phyloP scores from a whole-genome alignment of 2,888 invertebrate genomes.

The Leistus spinibarbis region DNA sequence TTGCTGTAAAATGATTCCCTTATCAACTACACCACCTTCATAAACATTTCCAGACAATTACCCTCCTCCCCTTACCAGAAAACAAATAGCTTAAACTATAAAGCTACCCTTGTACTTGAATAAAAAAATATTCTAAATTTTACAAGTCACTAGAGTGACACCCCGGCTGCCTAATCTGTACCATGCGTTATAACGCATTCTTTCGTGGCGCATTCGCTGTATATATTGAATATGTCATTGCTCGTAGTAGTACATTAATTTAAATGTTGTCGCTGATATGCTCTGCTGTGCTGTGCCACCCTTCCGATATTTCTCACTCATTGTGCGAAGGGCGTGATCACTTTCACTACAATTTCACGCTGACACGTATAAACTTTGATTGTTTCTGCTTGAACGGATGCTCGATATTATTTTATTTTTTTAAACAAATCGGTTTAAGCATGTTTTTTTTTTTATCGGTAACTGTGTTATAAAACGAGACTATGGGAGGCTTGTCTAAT shows the following conservation, averaged over 20 bases:
- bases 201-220: background rate
- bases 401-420: too few species aligned
- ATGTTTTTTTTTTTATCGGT: too few species aligned
- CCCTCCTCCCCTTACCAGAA: background rate
- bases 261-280: too few species aligned
- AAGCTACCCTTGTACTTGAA: background rate
- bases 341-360: background rate
- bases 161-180: background rate
- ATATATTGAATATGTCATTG: conserved; percentile 27
- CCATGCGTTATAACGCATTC: background rate
- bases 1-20: background rate
- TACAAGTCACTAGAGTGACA: too few species aligned
- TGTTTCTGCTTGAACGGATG: too few species aligned
- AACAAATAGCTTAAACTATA: background rate
- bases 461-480: too few species aligned
- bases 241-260: conserved; percentile 21
- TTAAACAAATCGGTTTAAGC: too few species aligned
- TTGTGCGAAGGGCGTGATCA: too few species aligned
- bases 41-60: background rate
- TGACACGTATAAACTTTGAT: background rate
- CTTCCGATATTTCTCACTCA: too few species aligned
- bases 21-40: background rate
- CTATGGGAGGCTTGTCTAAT: too few species aligned
- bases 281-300: too few species aligned
- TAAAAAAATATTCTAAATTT: too few species aligned